Conservation (phyloP, 2,888 invertebrate genomes). For the Scaptomyza tumidula region DNA sequence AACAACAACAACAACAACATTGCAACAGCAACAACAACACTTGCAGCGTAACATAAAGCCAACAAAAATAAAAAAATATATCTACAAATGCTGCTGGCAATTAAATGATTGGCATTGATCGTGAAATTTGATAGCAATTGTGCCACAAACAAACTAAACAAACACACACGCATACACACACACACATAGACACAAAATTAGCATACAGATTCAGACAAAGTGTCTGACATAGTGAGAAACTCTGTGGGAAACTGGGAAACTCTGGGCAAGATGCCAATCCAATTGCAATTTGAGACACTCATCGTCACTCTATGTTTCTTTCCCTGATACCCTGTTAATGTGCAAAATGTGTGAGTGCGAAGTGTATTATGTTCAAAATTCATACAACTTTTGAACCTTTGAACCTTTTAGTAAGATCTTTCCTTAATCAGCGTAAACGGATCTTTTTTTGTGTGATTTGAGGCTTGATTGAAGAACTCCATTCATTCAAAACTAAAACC, state of each 20-base stretch:
- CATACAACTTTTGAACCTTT: too few relatives aligned
- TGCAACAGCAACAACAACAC: constrained; percentile 10
- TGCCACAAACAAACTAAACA: constrained; percentile 45
- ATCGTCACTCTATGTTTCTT: background rate
- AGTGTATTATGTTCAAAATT: too few relatives aligned
- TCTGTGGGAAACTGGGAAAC: constrained; percentile 9
- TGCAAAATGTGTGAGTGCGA: too few relatives aligned
- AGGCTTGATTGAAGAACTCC: too few relatives aligned
- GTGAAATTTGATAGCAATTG: constrained; percentile 73
- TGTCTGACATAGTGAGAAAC: constrained; percentile 35
- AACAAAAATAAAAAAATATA: background rate
- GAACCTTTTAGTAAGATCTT: too few relatives aligned
- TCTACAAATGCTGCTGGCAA: constrained; percentile 43
- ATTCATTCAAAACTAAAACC: too few relatives aligned
- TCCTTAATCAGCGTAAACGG: too few relatives aligned
- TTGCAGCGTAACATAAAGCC: constrained; percentile 13
- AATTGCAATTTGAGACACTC: constrained; percentile 53
- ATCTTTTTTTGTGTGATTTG: too few relatives aligned
- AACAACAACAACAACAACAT: constrained; percentile 14
- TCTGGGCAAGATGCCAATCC: constrained; percentile 67
- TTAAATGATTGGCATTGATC: constrained; percentile 79
- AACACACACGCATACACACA: background rate
- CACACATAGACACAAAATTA: constrained; percentile 15
- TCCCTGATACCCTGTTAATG: constrained; percentile 13
- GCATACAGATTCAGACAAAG: constrained; percentile 53